These are phyloP conservation scores for Orchesella flavescens DNA, from an alignment of 2,888 invertebrate species.

Conservation along the genomic window DNA sequence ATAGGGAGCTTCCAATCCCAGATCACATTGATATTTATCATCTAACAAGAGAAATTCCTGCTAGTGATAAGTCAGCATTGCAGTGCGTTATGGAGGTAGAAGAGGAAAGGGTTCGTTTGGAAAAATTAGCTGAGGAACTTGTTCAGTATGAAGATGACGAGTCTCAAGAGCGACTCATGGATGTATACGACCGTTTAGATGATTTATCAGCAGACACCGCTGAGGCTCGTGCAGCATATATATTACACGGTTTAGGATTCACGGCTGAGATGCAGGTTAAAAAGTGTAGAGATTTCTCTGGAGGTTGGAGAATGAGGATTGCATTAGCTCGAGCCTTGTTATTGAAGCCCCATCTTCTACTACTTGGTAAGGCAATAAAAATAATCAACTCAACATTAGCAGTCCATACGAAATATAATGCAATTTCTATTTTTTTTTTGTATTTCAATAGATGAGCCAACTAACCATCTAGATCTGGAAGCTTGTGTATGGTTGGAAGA, in stretches of 20 bases:
- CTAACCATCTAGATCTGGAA: slow-evolving; percentile 80
- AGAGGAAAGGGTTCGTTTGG: slow-evolving; percentile 90
- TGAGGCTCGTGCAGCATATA: slow-evolving; percentile 93
- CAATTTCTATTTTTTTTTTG: neutral
- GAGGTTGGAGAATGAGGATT: slow-evolving; percentile 81
- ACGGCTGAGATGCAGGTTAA: slow-evolving; percentile 80
- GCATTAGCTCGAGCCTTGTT: slow-evolving; percentile 76
- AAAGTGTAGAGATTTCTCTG: slow-evolving; percentile 81
- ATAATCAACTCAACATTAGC: neutral
- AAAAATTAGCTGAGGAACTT: slow-evolving; percentile 92
- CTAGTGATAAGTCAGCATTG: slow-evolving; percentile 96
- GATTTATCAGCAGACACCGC: slow-evolving; percentile 97
- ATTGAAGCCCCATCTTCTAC: slow-evolving; percentile 62
- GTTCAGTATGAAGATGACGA: slow-evolving; percentile 90
- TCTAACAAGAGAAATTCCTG: slow-evolving; percentile 96
- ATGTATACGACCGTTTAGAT: slow-evolving; percentile 97
- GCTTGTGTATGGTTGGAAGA: slow-evolving; percentile 99
- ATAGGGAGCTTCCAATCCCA: slow-evolving; percentile 90
- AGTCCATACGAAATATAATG: neutral
- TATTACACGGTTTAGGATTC: slow-evolving; percentile 97
- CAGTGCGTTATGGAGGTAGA: slow-evolving; percentile 99
- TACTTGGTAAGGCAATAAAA: slow-evolving; percentile 43
- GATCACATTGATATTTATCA: slow-evolving; percentile 98
- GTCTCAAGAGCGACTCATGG: slow-evolving; percentile 95
- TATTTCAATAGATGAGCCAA: slow-evolving; percentile 77